phyloP scores from a whole-genome alignment of 2,113 vertebrate species.

The Bos indicus region DNA sequence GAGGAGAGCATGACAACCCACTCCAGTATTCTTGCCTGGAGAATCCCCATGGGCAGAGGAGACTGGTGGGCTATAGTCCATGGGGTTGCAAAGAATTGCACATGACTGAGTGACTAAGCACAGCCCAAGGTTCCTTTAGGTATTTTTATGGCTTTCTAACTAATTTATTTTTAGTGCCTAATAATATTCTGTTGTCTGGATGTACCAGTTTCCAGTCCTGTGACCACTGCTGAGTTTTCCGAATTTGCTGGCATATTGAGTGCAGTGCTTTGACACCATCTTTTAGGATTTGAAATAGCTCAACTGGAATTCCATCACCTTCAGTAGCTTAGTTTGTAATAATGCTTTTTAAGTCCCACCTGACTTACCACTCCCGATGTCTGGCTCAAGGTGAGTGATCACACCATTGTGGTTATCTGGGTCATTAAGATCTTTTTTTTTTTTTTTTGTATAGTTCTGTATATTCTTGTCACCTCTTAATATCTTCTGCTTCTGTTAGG shows the following conservation, averaged over 20 bases:
- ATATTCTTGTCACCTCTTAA: neutral
- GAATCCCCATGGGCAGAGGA: neutral
- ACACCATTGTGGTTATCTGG: neutral
- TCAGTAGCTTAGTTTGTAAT: neutral
- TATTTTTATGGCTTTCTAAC: neutral
- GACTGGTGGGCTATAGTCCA: neutral
- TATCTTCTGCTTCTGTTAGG: neutral
- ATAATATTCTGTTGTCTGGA: neutral
- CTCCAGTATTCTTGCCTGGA: neutral
- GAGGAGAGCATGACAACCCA: neutral
- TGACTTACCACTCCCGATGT: neutral
- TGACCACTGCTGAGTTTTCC: neutral
- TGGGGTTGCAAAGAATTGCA: neutral
- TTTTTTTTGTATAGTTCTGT: neutral
- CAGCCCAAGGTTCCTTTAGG: neutral
- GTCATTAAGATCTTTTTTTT: neutral
- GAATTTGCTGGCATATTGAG: neutral
- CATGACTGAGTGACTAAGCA: neutral
- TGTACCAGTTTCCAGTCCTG: neutral
- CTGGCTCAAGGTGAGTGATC: neutral
- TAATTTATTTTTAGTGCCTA: neutral
- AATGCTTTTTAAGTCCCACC: neutral
- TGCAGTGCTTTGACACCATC: neutral
- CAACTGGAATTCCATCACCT: neutral
- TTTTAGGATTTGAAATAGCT: neutral